Evolutionary conservation across 2,888 invertebrate species (phyloP), one percentile per base, ranked within the genome.

Genomic region (Chaetoderma sp.): DNA sequence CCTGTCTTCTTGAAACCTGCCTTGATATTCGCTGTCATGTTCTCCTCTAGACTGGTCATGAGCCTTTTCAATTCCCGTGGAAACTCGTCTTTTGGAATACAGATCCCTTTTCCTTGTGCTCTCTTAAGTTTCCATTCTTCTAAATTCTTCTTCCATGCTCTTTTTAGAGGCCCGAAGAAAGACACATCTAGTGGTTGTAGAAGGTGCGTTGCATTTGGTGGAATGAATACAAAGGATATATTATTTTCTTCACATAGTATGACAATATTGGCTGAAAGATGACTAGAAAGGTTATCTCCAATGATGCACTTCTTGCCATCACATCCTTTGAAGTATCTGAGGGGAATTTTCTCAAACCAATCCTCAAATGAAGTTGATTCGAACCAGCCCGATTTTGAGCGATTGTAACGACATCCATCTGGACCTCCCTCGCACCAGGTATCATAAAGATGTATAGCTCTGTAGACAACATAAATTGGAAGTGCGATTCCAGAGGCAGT

Each of bases 381-480:
- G 69, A 83, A 81, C 83, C 82, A 83, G 2, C 81, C 87, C 47
- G 79, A 80, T 49, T 69, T 67, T 2, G 83, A 78, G 0, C 84
- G 36, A 68, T 86, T 87, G 68, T 86, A 88, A 2, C 83, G 52
- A 8, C 63, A 79, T 36, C 54, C 79, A 73, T 60, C 60, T n/a
- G 86, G 86, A 5, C 87, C 87, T 47, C 80, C 79, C 67, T 71
- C 70, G 4, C 74, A 80, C 87, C 88, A 88, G 4, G 80, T 78
- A 45, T 78, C 67, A 70, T 81, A 85, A n/a, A 87, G 39, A 63
- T 85, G 60, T 61, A 75, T 73, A 1, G 86, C 77, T 72, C 87
- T 88, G 68, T 87, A 88, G 0, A 86, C 84, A 5, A 87, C 83
- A 70, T 87, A 88, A 27, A 77, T 75, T 4, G 86, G 86, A 28